A percentile compares a stretch with the other conserved stretches of the same genome.
Conservation (phyloP, 53 echinoderm and acorn worm genomes). For the Temnopleurus reevesii region DNA sequence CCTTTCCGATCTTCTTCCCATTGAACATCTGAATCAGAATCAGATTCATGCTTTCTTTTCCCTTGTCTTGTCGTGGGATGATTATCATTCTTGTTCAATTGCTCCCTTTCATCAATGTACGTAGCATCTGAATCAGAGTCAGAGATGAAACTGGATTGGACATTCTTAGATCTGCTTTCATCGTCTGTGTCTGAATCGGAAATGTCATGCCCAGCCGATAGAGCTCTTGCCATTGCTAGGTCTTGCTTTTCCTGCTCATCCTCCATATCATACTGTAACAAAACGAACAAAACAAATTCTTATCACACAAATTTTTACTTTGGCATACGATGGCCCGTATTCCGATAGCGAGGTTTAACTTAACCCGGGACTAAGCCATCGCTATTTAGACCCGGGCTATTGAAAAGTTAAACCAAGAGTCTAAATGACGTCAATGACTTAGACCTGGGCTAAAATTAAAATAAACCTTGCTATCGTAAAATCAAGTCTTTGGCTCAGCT, state of each 20-base stretch:
- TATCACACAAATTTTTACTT: too few species aligned
- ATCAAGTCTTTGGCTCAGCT: too few species aligned
- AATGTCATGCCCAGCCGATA: constrained; percentile 69
- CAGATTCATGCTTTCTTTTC: constrained; percentile 51
- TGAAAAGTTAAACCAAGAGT: too few species aligned
- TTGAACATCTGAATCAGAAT: constrained; percentile 58
- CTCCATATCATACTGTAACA: constrained; percentile 59
- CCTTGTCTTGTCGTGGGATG: not conserved
- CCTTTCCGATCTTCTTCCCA: not conserved
- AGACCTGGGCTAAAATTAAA: too few species aligned
- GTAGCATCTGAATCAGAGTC: constrained; percentile 66
- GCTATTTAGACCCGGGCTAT: too few species aligned
- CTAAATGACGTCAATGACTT: too few species aligned
- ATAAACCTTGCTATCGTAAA: too few species aligned
- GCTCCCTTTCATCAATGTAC: constrained; percentile 45
- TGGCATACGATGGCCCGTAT: too few species aligned
- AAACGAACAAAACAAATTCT: not conserved
- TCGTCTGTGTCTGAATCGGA: constrained; percentile 69
- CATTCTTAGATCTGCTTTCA: not conserved
- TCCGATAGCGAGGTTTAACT: too few species aligned
- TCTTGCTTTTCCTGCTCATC: constrained; percentile 62
- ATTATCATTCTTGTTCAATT: not conserved
- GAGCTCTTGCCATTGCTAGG: constrained; percentile 50
- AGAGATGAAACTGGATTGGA: not conserved
- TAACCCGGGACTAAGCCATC: too few species aligned